These are phyloP conservation scores for Sebastes nivosus DNA, from an alignment of 2,797 vertebrate genomes.

Conservation along the genomic window DNA sequence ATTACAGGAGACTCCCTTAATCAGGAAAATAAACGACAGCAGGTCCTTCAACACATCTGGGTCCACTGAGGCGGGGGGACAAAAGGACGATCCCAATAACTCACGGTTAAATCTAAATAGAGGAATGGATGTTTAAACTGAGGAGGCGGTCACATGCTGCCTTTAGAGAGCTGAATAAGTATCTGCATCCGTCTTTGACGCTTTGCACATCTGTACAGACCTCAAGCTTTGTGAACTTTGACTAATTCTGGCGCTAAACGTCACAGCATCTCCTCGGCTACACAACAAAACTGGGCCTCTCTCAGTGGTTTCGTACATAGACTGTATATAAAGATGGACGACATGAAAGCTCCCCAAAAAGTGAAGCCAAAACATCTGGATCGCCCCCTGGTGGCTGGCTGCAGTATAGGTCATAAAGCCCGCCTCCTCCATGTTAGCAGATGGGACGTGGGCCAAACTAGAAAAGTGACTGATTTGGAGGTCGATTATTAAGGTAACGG, in stretches of 20 bases:
- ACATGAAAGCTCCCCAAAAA: no score
- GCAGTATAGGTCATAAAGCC: no score
- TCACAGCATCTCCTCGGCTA: not conserved
- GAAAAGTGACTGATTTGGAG: no score
- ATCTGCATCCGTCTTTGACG: not conserved
- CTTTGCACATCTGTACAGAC: not conserved
- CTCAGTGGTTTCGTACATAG: no score
- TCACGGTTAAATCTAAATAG: not conserved
- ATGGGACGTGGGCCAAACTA: no score
- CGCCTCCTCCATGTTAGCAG: no score
- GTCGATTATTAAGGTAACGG: no score
- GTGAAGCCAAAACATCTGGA: no score
- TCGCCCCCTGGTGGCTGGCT: no score
- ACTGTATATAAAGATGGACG: no score
- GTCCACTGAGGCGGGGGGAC: not conserved
- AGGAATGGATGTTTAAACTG: not conserved
- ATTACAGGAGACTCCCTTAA: conserved; percentile 47
- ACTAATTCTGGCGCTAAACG: not conserved
- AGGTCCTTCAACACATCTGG: conserved; percentile 44
- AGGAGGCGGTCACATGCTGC: not conserved
- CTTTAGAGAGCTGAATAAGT: not conserved
- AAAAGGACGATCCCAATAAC: not conserved
- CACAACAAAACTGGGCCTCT: not conserved
- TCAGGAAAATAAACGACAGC: conserved; percentile 34
- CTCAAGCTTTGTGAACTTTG: not conserved